phyloP scores from a whole-genome alignment of 2,888 invertebrate species.

The Aradus depressus region DNA sequence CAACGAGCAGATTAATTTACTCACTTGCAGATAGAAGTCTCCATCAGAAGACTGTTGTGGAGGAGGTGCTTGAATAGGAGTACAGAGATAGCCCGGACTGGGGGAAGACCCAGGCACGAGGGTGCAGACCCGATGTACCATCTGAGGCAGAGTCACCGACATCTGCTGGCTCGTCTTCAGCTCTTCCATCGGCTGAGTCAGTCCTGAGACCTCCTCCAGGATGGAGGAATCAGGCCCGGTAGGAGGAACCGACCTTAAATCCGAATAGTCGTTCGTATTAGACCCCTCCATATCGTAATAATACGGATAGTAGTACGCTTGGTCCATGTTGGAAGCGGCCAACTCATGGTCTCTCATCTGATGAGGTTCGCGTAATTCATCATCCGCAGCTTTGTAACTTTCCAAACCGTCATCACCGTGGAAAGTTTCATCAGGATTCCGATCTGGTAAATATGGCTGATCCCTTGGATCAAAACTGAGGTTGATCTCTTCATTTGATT shows the following conservation, averaged over 20 bases:
- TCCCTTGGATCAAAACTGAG: too few species aligned
- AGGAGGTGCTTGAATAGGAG: background rate
- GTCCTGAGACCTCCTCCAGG: constrained; percentile 1
- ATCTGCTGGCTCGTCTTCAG: constrained; percentile 34
- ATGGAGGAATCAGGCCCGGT: constrained; percentile 20
- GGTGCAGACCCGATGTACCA: constrained; percentile 33
- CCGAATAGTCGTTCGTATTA: too few species aligned
- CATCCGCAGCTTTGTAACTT: background rate
- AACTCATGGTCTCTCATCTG: background rate
- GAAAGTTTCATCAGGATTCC: too few species aligned
- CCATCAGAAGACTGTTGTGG: background rate
- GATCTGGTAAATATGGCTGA: background rate
- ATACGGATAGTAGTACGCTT: background rate
- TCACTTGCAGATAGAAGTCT: constrained; percentile 7
- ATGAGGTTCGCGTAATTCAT: background rate
- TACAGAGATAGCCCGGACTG: constrained; percentile 8
- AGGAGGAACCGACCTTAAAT: too few species aligned
- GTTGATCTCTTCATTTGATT: too few species aligned
- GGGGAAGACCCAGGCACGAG: constrained; percentile 25
- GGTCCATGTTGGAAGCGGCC: background rate
- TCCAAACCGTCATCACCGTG: too few species aligned
- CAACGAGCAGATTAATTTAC: background rate
- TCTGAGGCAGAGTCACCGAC: constrained; percentile 32
- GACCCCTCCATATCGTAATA: background rate
- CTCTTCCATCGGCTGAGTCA: constrained; percentile 32